Evolutionary conservation across 2,888 invertebrate species (phyloP), one percentile per base, ranked within the genome.

Genomic region (Drosophila quasianomalipes): DNA sequence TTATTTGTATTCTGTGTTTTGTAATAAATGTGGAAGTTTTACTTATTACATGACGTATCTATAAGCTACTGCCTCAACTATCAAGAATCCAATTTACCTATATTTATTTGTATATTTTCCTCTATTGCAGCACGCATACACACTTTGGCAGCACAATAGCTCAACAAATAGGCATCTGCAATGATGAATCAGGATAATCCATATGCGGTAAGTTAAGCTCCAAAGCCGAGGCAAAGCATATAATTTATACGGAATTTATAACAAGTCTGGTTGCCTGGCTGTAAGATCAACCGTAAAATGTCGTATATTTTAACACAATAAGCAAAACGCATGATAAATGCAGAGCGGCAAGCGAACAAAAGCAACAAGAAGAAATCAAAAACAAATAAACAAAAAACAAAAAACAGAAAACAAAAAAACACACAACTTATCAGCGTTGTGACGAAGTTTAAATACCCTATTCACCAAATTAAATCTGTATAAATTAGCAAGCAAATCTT

Each of bases 141-240:
- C 19, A 54, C 28, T 39, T 33, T 31, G 28, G 54, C 54, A 53
- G 60, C 70, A 44, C 10, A 31, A 49, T n/a, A 61, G 70, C 66
- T 59, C 41, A 62, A 64, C 22, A 49, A 31, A 68, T 1, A 61
- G 57, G 58, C 74, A 63, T 67, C 78, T 33, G n/a, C 71, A 79
- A 92, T 92, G 92, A 92, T 92, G 92, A 92, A 92, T 79, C 92
- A 92, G 88, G 92, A 92, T 74, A 92, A 92, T 90, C 92, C 92
- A 69, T 92, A 92, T 90, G 92, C 92, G 92, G 92, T 92, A 86
- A 92, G 92, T 47, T 72, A 39, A 63, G 26, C 41, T 37, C 26
- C 35, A 58, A 49, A 66, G 22, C 61, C 37, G 22, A 58, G 41
- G 30, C 58, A 51, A 54, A 58, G 41, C 63, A 76, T 73, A 70